These are phyloP conservation scores for Actinia tenebrosa DNA, from an alignment of 64 coral and sea anemone genomes.

Conservation along the genomic window DNA sequence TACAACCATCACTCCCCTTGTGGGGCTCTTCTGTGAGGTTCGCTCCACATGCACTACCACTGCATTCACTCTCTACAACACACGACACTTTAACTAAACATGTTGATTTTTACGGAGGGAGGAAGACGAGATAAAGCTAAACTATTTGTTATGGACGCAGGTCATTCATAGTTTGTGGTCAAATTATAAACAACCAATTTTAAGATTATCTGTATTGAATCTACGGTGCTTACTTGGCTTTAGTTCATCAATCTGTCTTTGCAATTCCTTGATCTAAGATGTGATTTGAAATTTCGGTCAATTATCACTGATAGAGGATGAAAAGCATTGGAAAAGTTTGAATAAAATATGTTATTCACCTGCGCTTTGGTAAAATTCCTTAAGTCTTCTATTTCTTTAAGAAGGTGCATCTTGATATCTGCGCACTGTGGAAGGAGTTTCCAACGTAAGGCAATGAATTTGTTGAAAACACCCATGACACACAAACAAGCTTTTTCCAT, in stretches of 20 bases:
- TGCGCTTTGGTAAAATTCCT: background rate
- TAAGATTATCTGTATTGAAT: background rate
- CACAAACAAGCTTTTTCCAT: background rate
- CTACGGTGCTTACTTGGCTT: background rate
- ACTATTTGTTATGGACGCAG: background rate
- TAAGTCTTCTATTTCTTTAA: constrained; percentile 4
- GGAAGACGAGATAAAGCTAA: no score
- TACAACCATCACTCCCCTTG: no score
- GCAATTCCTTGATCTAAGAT: background rate
- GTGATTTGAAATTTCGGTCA: background rate
- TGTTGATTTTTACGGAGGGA: no score
- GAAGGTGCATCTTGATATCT: background rate
- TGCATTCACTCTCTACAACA: no score
- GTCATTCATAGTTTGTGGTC: background rate
- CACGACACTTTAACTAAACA: no score
- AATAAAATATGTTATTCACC: background rate
- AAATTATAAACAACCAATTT: background rate
- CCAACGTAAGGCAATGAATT: background rate
- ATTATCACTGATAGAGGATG: background rate
- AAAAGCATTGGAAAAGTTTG: no score
- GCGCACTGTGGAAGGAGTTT: background rate
- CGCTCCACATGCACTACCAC: no score
- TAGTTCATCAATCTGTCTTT: background rate
- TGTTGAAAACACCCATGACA: background rate
- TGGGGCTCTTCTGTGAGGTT: no score